Conservation (phyloP, 2,888 invertebrate species). For the Ethmia dodecea region DNA sequence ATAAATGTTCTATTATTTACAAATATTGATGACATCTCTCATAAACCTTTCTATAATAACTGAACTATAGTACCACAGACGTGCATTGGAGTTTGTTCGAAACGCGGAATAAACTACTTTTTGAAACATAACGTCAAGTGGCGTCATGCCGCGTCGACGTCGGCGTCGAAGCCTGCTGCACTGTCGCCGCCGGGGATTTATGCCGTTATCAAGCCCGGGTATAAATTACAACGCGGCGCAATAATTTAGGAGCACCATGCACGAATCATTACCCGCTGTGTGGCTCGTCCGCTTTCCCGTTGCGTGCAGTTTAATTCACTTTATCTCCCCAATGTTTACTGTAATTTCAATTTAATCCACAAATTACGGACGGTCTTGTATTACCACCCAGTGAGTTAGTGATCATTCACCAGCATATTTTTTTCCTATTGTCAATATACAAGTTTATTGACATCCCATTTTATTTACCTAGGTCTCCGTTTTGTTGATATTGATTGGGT, state of each 20-base stretch:
- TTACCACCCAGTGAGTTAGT: neutral
- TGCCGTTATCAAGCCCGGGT: conserved; percentile 69
- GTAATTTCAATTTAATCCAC: conserved; percentile 50
- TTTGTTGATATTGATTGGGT: too few species aligned
- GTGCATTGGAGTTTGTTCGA: too few species aligned
- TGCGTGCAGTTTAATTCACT: conserved; percentile 62
- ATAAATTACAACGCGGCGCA: conserved; percentile 70
- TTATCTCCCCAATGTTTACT: conserved; percentile 60
- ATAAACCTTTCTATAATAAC: too few species aligned
- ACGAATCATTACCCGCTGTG: conserved; percentile 76
- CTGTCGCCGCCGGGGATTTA: conserved; percentile 68
- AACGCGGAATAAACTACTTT: conserved; percentile 8
- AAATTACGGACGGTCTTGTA: conserved; percentile 23
- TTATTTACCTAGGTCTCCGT: too few species aligned
- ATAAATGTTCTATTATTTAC: too few species aligned
- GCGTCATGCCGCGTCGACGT: conserved; percentile 63
- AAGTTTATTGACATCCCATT: too few species aligned
- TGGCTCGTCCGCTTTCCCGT: conserved; percentile 34
- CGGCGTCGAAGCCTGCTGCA: conserved; percentile 54
- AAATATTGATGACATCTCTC: too few species aligned
- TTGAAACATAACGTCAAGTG: conserved; percentile 46
- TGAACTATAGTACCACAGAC: too few species aligned
- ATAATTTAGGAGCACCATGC: conserved; percentile 74
- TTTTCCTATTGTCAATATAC: too few species aligned
- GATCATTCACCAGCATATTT: too few species aligned